Base-by-base conservation (phyloP, 2,113 vertebrate species). In the Sinocyclocheilus rhinocerous region DNA sequence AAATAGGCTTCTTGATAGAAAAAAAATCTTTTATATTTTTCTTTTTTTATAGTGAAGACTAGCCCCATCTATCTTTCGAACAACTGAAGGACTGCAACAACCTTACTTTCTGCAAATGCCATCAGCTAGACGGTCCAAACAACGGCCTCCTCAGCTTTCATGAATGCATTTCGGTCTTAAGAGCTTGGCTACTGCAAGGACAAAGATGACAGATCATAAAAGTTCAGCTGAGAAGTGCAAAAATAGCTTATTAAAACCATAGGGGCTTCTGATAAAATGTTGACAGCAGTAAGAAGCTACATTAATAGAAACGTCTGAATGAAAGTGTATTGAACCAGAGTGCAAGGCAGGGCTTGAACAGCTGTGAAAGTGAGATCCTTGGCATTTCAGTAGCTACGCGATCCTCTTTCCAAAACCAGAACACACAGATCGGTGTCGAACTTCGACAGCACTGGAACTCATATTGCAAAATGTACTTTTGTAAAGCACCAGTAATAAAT, bases 401-500 rank as follows among this genome's bases (percentile, higher is more conserved):
- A 36, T 81, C 80, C 72, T 76, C 63, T 36, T 88, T 88, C 87
- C 84, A 89, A 90, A 91, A 90, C 90, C 90, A 90, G 87, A 89
- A 89, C 63, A 1, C 84, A 78, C 88, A 22, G 4, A 81, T 80
- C 18, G 36, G 87, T 79, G 29, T 57, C 16, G n/a, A 52, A 75
- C 75, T 36, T 77, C 42, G 9, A 45, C 42, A 45, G 77, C 12
- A 4, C 87, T 59, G 81, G 65, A 79, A 85, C 75, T 88, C 57
- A 87, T 45, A 45, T 87, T 85, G 87, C 90, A 86, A 82, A 90
- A 80, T 83, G 82, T 78, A 91, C 88, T 85, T 84, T 90, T 77
- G 87, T 75, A 88, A 91, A 94, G 92, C 92, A 94, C 91, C 91
- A 73, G 84, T 87, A 90, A 93, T 91, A 92, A 92, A 93, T 92